Evolutionary conservation across 2,113 vertebrate species (phyloP).

Genomic region (Pachycephala philippinensis): DNA sequence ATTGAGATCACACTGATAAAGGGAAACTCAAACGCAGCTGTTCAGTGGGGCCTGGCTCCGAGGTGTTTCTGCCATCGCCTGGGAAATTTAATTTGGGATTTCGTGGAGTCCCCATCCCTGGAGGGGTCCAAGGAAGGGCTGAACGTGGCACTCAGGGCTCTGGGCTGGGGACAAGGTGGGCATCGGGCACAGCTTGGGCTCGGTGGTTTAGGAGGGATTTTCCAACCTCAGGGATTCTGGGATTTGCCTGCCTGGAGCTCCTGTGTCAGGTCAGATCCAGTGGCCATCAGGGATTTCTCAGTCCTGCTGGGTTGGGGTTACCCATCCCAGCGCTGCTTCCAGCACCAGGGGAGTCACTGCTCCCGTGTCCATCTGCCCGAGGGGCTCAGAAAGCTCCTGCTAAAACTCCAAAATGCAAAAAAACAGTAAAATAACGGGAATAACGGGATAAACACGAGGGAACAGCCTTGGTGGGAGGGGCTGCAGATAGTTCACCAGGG

Average conservation of each 20-base stretch:
- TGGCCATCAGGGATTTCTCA: not conserved
- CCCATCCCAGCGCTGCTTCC: not conserved
- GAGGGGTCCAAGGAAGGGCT: not conserved
- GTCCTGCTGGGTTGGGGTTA: not conserved
- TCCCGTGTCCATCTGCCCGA: not conserved
- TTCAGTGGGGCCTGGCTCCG: accelerated
- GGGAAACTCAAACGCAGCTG: not conserved
- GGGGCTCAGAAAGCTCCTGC: not conserved
- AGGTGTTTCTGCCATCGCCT: not conserved
- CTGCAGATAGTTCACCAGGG: accelerated
- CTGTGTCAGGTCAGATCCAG: not conserved
- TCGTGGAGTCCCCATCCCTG: accelerated
- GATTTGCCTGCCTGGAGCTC: not conserved
- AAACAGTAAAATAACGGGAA: not conserved
- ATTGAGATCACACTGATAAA: not conserved
- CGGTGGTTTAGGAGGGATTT: not conserved
- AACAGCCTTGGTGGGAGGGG: not conserved
- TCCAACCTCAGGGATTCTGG: not conserved
- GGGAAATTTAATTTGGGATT: not conserved
- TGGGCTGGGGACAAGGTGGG: not conserved
- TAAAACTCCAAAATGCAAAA: not conserved
- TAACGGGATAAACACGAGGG: not conserved
- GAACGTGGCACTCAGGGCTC: not conserved
- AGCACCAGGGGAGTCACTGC: not conserved
- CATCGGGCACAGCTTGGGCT: not conserved